Conservation (phyloP, 35 echinoderm and acorn worm species). For the Nesometra sesokonis region DNA sequence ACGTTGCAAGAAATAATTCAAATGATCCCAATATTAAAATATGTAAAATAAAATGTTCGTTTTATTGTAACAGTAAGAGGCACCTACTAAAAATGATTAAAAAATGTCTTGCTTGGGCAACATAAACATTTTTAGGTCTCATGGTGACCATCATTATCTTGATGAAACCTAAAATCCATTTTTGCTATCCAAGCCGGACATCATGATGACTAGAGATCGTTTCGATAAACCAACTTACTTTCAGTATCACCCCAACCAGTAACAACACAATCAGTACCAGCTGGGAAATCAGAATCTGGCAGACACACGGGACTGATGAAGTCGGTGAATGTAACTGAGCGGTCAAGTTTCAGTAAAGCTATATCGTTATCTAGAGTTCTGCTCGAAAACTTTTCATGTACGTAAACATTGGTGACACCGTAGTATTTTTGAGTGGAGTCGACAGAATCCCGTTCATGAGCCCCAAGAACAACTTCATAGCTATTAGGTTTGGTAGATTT, state of each 20-base stretch:
- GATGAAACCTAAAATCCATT: too few species aligned
- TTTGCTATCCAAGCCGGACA: too few species aligned
- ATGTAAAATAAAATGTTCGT: too few species aligned
- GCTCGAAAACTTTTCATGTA: slow-evolving; percentile 37
- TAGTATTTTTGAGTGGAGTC: slow-evolving; percentile 28
- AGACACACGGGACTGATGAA: slow-evolving; percentile 48
- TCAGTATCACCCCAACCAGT: slow-evolving; percentile 78
- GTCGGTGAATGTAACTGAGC: slow-evolving; percentile 29
- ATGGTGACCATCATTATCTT: too few species aligned
- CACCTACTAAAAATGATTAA: too few species aligned
- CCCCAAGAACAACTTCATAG: slow-evolving; percentile 41
- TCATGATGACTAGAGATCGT: too few species aligned
- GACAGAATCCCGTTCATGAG: slow-evolving; percentile 41
- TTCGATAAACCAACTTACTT: slow-evolving; percentile 38
- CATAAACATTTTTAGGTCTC: too few species aligned
- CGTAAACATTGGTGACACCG: slow-evolving; percentile 26
- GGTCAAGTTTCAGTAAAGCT: slow-evolving; percentile 49
- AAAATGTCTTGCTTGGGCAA: too few species aligned
- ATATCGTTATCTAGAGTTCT: slow-evolving; percentile 72
- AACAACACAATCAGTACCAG: slow-evolving; percentile 48
- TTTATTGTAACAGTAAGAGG: too few species aligned
- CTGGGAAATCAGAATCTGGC: slow-evolving; percentile 19
- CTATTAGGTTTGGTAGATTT: slow-evolving; percentile 13
- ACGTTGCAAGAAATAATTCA: too few species aligned
- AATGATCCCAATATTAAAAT: too few species aligned